Conservation (phyloP, 2,888 invertebrate species). For the Torymus tubicola region DNA sequence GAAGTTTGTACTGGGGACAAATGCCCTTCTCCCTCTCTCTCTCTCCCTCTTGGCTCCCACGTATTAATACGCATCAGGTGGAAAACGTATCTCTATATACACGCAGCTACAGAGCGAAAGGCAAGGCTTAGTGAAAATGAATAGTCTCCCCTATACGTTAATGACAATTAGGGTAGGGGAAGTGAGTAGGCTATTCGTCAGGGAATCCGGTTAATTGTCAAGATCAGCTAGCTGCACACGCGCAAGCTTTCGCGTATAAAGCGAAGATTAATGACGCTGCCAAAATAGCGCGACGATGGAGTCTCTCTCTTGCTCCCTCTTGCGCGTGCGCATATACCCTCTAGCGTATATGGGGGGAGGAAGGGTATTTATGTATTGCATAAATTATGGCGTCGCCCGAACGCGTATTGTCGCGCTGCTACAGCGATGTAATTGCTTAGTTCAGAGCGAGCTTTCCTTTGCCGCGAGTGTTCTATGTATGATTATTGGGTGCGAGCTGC, state of each 20-base stretch:
- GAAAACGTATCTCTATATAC: no score
- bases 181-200: conserved; percentile 22
- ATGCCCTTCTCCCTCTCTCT: no score
- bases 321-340: no score
- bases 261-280: conserved; percentile 51
- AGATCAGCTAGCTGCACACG: conserved; percentile 19
- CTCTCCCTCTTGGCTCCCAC: no score
- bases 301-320: neutral
- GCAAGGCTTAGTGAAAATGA: conserved; percentile 5
- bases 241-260: conserved; percentile 10
- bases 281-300: conserved; percentile 38
- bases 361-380: conserved; percentile 37
- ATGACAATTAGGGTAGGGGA: conserved; percentile 30
- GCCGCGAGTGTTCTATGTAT: neutral
- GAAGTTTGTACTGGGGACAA: no score
- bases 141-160: conserved; percentile 22
- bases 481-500: neutral
- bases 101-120: neutral
- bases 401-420: conserved; percentile 1
- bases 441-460: neutral
- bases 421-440: conserved; percentile 10
- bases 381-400: conserved; percentile 28
- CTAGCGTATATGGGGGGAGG: no score
- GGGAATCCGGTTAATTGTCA: conserved; percentile 52
- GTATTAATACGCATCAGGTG: no score